Evolutionary conservation across 2,888 invertebrate species (phyloP).

Genomic region (Falcaria lacertinaria): DNA sequence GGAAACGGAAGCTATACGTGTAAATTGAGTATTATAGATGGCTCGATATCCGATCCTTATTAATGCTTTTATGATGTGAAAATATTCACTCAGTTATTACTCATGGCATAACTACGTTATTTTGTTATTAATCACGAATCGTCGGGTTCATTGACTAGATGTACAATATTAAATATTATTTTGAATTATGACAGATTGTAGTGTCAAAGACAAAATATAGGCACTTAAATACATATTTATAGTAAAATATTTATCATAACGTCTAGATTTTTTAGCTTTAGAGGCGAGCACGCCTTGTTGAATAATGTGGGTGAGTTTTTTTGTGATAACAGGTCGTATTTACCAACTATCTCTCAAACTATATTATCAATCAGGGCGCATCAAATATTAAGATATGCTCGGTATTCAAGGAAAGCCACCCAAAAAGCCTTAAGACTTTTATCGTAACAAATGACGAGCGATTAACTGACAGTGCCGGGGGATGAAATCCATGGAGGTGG

Average conservation of each 20-base stretch:
- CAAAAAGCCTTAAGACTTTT: slow-evolving; percentile 19
- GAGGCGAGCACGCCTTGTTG: no score
- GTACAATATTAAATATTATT: neutral
- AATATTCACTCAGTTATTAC: neutral
- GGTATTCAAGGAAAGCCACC: slow-evolving; percentile 39
- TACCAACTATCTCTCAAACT: no score
- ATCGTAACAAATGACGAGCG: slow-evolving; percentile 17
- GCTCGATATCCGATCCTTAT: slow-evolving; percentile 3
- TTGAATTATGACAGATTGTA: neutral
- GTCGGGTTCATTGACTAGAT: neutral
- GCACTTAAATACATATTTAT: no score
- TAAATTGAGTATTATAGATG: slow-evolving; percentile 17
- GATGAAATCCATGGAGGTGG: slow-evolving; percentile 7
- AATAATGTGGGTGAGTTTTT: no score
- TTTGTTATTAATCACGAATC: neutral
- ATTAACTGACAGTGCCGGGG: slow-evolving; percentile 4
- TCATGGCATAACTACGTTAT: neutral
- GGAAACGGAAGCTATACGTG: slow-evolving; percentile 23
- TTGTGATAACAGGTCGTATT: no score
- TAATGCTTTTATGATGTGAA: slow-evolving; percentile 9
- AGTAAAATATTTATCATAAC: no score
- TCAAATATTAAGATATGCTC: slow-evolving; percentile 1
- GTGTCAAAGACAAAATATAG: no score
- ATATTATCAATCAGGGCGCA: neutral
- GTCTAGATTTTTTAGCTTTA: no score